These are phyloP conservation scores for Halictus rubicundus DNA, from an alignment of 1,140 invertebrate species.

Conservation along the genomic window DNA sequence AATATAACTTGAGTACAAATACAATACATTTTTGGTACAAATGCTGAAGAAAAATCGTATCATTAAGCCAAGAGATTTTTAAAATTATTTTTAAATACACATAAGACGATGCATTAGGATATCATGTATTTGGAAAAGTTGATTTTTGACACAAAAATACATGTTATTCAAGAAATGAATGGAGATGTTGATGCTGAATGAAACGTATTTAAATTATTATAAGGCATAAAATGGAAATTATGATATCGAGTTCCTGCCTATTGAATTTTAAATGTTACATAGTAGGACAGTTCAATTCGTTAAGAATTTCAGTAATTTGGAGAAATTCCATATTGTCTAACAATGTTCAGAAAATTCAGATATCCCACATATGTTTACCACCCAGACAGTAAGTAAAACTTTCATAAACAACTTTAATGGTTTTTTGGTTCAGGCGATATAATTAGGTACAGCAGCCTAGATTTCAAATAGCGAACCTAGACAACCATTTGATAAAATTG, in stretches of 20 bases:
- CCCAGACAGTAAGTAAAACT: constrained; percentile 34
- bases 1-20: not conserved
- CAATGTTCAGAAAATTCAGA: constrained; percentile 19
- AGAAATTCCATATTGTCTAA: constrained; percentile 21
- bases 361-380: constrained; percentile 26
- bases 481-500: constrained; percentile 69
- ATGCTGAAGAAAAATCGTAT: no score
- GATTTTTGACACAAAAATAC: not conserved
- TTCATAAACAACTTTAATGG: constrained; percentile 35
- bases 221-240: not conserved
- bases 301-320: constrained; percentile 14
- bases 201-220: not conserved
- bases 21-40: not conserved
- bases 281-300: not conserved
- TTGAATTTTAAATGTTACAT: not conserved
- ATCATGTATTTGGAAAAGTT: no score
- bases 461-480: constrained; percentile 68
- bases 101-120: not conserved
- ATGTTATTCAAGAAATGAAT: constrained; percentile 1
- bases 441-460: constrained; percentile 69
- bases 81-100: not conserved
- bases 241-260: not conserved
- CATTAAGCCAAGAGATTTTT: not conserved
- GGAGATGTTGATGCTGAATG: not conserved
- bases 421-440: constrained; percentile 33